Evolutionary conservation across 1,140 invertebrate species (phyloP).

Genomic region (Chrysopa pallens): DNA sequence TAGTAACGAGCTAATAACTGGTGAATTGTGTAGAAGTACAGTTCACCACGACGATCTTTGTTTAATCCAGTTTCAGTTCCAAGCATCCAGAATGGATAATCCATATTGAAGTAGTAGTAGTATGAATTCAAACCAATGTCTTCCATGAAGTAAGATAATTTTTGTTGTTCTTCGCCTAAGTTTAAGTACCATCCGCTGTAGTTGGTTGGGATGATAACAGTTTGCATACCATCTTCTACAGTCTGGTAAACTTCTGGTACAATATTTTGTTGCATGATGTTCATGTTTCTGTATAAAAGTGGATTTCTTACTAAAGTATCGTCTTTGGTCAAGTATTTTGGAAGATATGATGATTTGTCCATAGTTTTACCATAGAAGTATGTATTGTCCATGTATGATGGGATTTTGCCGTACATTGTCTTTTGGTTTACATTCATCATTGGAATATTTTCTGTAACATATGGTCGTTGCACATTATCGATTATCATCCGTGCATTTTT

Average conservation of each 20-base stretch:
- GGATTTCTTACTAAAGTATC: no score
- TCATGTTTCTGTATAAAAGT: no score
- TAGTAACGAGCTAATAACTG: slow-evolving; percentile 45
- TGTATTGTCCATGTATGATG: slow-evolving; percentile 26
- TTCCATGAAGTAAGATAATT: slow-evolving; percentile 50
- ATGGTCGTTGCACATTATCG: no score
- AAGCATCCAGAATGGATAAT: slow-evolving; percentile 40
- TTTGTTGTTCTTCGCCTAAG: slow-evolving; percentile 17
- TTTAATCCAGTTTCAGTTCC: slow-evolving; percentile 27
- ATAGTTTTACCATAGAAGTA: slow-evolving; percentile 37
- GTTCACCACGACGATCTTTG: slow-evolving; percentile 34
- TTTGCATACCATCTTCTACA: slow-evolving; percentile 13
- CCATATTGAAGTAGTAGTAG: slow-evolving; percentile 44
- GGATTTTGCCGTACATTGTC: not conserved
- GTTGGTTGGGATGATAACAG: slow-evolving; percentile 26
- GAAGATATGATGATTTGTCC: slow-evolving; percentile 22
- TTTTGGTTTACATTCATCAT: not conserved
- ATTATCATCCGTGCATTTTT: no score
- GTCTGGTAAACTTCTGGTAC: slow-evolving; percentile 32
- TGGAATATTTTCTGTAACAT: not conserved
- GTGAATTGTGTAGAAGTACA: slow-evolving; percentile 36
- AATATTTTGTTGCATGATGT: no score
- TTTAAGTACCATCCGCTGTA: slow-evolving; percentile 31
- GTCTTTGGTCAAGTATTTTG: no score
- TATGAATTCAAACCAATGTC: slow-evolving; percentile 50